Conservation (phyloP, 64 coral and sea anemone genomes). For the Trachythela sp. region DNA sequence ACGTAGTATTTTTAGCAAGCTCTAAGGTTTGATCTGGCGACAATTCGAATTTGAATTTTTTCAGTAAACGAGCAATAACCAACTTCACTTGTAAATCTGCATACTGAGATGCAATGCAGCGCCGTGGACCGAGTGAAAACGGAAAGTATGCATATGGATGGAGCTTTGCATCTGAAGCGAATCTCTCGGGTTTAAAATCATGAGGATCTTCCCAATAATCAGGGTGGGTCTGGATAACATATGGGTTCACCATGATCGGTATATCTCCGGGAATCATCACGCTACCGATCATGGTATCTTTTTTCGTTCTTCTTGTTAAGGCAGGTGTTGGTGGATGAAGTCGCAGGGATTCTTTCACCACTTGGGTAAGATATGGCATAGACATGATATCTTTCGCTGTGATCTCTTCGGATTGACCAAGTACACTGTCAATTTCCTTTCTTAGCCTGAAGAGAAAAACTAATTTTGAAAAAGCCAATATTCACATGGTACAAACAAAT, state of each 20-base stretch:
- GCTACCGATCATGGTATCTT: not conserved
- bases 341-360: not conserved
- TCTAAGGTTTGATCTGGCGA: not conserved
- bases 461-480: not conserved
- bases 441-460: not conserved
- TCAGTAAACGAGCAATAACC: not conserved
- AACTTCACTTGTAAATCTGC: not conserved
- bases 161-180: not conserved
- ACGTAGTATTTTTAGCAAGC: not conserved
- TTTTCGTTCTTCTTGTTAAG: not conserved
- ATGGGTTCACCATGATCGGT: slow-evolving; percentile 7
- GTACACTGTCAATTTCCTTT: not conserved
- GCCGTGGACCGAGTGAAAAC: slow-evolving; percentile 1
- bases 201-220: slow-evolving; percentile 11
- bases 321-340: slow-evolving; percentile 14
- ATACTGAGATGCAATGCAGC: not conserved
- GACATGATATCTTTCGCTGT: not conserved
- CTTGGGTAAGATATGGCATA: not conserved
- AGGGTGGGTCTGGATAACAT: not conserved
- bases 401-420: not conserved
- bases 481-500: no score
- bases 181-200: not conserved
- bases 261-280: not conserved
- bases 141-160: not conserved
- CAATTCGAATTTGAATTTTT: not conserved